Evolutionary conservation across 2,888 invertebrate genomes (phyloP).

Genomic region (Heliconius erato): DNA sequence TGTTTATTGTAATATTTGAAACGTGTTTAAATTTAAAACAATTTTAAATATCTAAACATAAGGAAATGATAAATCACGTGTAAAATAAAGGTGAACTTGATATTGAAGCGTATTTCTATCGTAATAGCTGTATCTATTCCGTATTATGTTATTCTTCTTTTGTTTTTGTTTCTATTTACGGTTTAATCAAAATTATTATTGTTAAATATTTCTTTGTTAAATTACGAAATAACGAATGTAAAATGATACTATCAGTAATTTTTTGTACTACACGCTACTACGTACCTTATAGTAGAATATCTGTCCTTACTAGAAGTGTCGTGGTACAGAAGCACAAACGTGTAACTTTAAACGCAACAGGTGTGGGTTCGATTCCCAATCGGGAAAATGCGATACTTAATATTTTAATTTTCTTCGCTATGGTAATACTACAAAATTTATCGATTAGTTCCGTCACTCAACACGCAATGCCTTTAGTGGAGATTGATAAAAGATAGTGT

Average conservation of each 20-base stretch:
- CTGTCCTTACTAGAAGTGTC: too few species aligned
- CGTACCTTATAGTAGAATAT: too few species aligned
- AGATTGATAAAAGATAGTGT: too few species aligned
- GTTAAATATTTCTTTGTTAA: neutral
- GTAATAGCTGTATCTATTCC: slow-evolving; percentile 7
- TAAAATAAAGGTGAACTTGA: slow-evolving; percentile 27
- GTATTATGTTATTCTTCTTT: neutral
- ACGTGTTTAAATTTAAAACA: slow-evolving; percentile 44
- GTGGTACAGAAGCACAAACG: too few species aligned
- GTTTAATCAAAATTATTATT: neutral
- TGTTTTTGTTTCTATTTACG: slow-evolving; percentile 3
- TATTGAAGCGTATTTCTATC: slow-evolving; percentile 14
- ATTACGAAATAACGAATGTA: neutral
- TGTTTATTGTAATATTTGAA: slow-evolving; percentile 6
- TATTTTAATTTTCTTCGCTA: too few species aligned
- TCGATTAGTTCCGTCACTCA: too few species aligned
- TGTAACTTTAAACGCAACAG: too few species aligned
- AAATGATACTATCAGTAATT: neutral
- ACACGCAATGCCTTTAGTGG: too few species aligned
- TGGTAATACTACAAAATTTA: too few species aligned
- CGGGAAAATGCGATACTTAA: too few species aligned
- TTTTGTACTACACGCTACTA: too few species aligned
- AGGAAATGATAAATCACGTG: slow-evolving; percentile 42
- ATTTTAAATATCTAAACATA: slow-evolving; percentile 30
- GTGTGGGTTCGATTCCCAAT: too few species aligned